Base-by-base conservation (phyloP, 2,888 invertebrate genomes). In the Synanthedon formicaeformis region DNA sequence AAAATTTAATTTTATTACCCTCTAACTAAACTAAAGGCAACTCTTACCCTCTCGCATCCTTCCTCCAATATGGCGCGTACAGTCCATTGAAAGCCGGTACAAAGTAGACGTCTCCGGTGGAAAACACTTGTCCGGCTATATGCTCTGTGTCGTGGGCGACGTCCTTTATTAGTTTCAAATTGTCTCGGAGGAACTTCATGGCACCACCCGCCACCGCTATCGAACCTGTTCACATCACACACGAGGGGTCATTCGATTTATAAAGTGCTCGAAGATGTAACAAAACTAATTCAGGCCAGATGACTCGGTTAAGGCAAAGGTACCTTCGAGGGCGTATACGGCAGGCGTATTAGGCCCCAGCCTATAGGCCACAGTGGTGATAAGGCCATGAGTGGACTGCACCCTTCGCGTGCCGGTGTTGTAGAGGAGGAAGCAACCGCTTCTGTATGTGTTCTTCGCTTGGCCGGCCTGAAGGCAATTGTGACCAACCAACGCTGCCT, bases 11-110 rank as follows among this genome's bases (percentile, higher is more conserved):
- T 11, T 41, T 12, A 1, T 41, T 11, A 12, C 11, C 41, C n/a
- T 41, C n/a, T 41, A n/a, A n/a, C n/a, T n/a, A n/a, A n/a, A 41
- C n/a, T 41, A n/a, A 41, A 4, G 41, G 41, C 41, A 10, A 41
- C 12, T 11, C 81, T 66, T 68, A 91, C 94, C 97, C 97, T 74
- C 97, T 90, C 0, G 99, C 99, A 76, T 98, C 97, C 68, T 96
- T 94, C 69, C 97, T 91, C 99, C 99, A 99, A 72, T 99, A 97
- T 0, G 99, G 99, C 53, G 99, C 98, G 79, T 96, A 99, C 0
- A 99, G 84, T 0, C 99, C 99, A 50, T 94, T 96, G 76, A 99
- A 98, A 0, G 98, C 98, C 0, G 99, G 99, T 27, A 99, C 99
- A 78, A 99, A 99, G 79, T 98, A 98, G 12, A 98, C 97, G 66